Percentiles rank a stretch among this genome's conserved stretches.
Conservation (phyloP, 1,140 invertebrate genomes). For the Pinna nobilis region DNA sequence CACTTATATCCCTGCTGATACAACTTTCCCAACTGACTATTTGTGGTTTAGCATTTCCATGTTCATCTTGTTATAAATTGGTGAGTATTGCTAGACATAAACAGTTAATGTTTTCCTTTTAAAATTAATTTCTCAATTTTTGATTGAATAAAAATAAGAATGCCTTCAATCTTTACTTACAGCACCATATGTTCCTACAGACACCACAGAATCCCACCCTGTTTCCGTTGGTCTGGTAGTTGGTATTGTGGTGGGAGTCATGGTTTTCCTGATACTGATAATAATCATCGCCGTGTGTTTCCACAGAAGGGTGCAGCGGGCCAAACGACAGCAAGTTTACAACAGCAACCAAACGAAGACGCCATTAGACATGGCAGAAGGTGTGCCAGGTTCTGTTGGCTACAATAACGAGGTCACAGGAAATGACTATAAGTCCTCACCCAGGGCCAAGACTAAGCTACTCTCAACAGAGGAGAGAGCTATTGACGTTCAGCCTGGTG, state of each 20-base stretch:
- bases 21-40: background rate
- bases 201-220: constrained; percentile 21
- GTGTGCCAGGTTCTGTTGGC: background rate
- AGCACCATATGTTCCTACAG: background rate
- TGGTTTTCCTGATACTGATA: constrained; percentile 44
- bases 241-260: constrained; percentile 49
- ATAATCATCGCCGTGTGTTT: constrained; percentile 48
- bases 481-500: background rate
- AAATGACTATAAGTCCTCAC: constrained; percentile 29
- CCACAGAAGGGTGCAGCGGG: constrained; percentile 33
- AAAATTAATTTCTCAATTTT: background rate
- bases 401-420: background rate
- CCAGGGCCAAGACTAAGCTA: constrained; percentile 35
- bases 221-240: constrained; percentile 42
- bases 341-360: constrained; percentile 16
- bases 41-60: background rate
- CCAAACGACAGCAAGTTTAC: background rate
- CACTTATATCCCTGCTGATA: background rate
- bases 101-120: no score
- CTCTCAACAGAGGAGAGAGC: background rate
- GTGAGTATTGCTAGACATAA: background rate
- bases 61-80: background rate
- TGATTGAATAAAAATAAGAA: background rate
- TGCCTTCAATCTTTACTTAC: background rate
- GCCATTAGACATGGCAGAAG: background rate